phyloP scores from a whole-genome alignment of 2,888 invertebrate species.

The Dolichopus griseipennis region DNA sequence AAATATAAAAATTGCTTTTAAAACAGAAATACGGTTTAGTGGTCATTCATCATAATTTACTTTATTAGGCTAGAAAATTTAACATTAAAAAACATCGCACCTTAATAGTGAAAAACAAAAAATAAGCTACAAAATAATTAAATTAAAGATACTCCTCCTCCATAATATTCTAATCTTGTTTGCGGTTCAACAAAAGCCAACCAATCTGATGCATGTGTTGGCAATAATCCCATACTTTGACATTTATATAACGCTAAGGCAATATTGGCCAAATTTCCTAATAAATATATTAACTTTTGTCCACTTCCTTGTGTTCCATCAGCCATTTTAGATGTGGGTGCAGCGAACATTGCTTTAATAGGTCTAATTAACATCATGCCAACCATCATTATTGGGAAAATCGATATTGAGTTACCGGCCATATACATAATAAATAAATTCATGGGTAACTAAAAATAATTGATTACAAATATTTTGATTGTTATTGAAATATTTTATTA shows the following conservation, averaged over 20 bases:
- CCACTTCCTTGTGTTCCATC: slow-evolving; percentile 83
- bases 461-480: neutral
- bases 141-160: slow-evolving; percentile 65
- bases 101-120: neutral
- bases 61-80: neutral
- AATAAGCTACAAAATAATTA: slow-evolving; percentile 23
- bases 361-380: slow-evolving; percentile 97
- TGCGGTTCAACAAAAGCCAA: slow-evolving; percentile 92
- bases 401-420: slow-evolving; percentile 98
- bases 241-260: slow-evolving; percentile 92
- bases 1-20: no score
- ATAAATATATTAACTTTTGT: slow-evolving; percentile 86
- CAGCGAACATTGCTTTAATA: slow-evolving; percentile 87
- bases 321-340: slow-evolving; percentile 88
- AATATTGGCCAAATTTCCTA: slow-evolving; percentile 89
- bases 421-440: slow-evolving; percentile 99
- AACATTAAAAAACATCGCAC: neutral
- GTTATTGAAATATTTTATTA: slow-evolving; percentile 20
- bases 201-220: slow-evolving; percentile 98
- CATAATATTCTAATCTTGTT: slow-evolving; percentile 72
- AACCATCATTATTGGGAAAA: slow-evolving; percentile 99
- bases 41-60: neutral
- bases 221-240: slow-evolving; percentile 93
- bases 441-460: slow-evolving; percentile 65
- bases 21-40: neutral